These are phyloP conservation scores for Rhadinocentrus ornatus DNA, from an alignment of 2,797 vertebrate species.

Conservation along the genomic window DNA sequence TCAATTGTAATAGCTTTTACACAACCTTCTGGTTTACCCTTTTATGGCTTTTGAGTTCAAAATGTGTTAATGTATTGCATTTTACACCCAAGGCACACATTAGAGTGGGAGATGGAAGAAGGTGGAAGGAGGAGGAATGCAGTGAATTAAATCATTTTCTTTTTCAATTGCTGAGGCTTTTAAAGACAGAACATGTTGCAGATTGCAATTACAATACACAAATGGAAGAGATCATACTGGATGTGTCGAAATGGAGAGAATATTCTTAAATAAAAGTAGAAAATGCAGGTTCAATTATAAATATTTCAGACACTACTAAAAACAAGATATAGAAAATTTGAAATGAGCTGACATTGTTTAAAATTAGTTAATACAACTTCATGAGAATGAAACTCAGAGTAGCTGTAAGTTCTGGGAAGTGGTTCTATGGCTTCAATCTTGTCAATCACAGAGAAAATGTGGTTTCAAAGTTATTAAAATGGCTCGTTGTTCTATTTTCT, in stretches of 20 bases:
- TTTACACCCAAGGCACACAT: constrained; percentile 70
- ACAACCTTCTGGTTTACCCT: constrained; percentile 63
- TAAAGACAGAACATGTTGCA: constrained; percentile 24
- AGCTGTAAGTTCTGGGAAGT: constrained; percentile 57
- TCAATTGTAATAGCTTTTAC: constrained; percentile 79
- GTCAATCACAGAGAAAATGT: constrained; percentile 65
- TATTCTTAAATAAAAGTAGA: constrained; percentile 5
- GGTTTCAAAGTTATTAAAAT: constrained; percentile 78
- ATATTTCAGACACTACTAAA: background rate
- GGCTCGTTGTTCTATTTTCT: constrained; percentile 78
- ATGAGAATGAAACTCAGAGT: constrained; percentile 53
- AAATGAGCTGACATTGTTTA: constrained; percentile 46
- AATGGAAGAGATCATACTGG: constrained; percentile 12
- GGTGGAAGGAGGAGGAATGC: constrained; percentile 28
- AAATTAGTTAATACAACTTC: constrained; percentile 43
- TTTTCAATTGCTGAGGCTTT: constrained; percentile 40
- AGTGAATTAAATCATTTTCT: constrained; percentile 49
- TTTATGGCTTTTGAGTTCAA: constrained; percentile 66
- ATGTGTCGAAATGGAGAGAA: background rate
- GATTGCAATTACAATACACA: constrained; percentile 22
- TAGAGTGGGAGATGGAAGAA: constrained; percentile 48
- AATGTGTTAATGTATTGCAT: constrained; percentile 77
- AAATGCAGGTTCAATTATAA: background rate
- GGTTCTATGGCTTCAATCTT: constrained; percentile 50
- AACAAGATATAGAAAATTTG: constrained; percentile 5